Conservation (phyloP, 2,888 invertebrate species). For the Epistrophe grossulariae region DNA sequence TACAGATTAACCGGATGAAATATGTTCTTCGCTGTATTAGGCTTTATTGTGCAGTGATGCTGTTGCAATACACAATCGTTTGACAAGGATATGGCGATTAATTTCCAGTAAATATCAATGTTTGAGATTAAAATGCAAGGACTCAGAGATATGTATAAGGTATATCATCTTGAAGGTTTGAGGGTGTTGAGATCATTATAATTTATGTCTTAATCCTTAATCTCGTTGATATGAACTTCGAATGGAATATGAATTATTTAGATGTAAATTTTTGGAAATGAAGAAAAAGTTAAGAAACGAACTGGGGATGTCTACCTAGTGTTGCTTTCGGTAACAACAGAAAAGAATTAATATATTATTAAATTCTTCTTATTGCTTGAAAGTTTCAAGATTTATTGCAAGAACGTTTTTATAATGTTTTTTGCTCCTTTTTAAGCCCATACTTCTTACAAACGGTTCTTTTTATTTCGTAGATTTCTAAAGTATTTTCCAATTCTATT, state of each 20-base stretch:
- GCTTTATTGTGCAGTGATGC: conserved; percentile 23
- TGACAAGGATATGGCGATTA: conserved; percentile 71
- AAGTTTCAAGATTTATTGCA: too few species aligned
- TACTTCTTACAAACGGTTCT: too few species aligned
- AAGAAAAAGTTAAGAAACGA: neutral
- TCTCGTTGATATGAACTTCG: conserved; percentile 45
- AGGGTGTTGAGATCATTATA: conserved; percentile 64
- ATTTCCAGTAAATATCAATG: conserved; percentile 74
- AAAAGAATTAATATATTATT: too few species aligned
- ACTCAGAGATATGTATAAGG: neutral
- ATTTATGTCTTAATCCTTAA: conserved; percentile 75
- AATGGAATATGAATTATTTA: conserved; percentile 15
- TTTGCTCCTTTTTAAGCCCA: too few species aligned
- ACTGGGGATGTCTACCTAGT: too few species aligned
- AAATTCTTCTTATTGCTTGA: too few species aligned
- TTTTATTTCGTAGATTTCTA: too few species aligned
- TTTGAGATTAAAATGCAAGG: conserved; percentile 62
- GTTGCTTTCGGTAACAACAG: too few species aligned
- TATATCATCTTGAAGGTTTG: neutral
- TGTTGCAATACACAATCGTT: conserved; percentile 40
- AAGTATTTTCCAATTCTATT: too few species aligned
- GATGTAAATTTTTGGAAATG: neutral
- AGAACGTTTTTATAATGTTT: too few species aligned
- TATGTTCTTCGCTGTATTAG: conserved; percentile 47
- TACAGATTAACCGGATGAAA: conserved; percentile 71